phyloP scores from a whole-genome alignment of 2,113 vertebrate species.

The Hipposideros armiger region DNA sequence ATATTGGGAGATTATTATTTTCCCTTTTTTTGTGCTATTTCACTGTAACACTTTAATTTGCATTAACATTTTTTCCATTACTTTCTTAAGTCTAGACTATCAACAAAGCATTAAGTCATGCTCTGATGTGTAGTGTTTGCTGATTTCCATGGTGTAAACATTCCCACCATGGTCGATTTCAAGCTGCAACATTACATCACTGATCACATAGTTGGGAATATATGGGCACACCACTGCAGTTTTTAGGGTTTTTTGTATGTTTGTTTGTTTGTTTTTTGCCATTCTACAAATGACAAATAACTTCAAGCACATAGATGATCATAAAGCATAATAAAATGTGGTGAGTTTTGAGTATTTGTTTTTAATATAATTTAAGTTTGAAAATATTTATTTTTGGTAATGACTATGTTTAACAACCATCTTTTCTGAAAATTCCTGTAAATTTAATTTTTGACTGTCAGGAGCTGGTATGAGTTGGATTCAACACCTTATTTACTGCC shows the following conservation, averaged over 20 bases:
- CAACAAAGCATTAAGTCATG: not conserved
- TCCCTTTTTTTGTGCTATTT: not conserved
- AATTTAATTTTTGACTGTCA: constrained; percentile 33
- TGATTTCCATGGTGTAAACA: not conserved
- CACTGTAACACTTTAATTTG: not conserved
- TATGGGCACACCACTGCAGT: not conserved
- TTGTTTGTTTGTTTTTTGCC: not conserved
- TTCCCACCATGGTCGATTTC: not conserved
- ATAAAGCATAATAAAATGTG: not conserved
- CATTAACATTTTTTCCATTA: not conserved
- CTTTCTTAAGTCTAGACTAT: not conserved
- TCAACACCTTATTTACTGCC: not conserved
- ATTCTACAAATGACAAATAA: not conserved
- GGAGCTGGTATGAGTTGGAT: not conserved
- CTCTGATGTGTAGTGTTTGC: not conserved
- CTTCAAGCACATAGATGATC: not conserved
- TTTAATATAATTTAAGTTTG: constrained; percentile 33
- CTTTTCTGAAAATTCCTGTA: constrained; percentile 26
- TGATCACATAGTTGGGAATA: not conserved
- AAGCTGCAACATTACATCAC: not conserved
- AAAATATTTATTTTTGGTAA: constrained; percentile 25
- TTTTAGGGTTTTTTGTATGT: not conserved
- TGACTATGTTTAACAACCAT: not conserved
- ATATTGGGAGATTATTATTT: constrained; percentile 24
- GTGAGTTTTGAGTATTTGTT: constrained; percentile 23